These are phyloP conservation scores for Isotomurus palustris DNA, from an alignment of 2,888 invertebrate species.

Conservation along the genomic window DNA sequence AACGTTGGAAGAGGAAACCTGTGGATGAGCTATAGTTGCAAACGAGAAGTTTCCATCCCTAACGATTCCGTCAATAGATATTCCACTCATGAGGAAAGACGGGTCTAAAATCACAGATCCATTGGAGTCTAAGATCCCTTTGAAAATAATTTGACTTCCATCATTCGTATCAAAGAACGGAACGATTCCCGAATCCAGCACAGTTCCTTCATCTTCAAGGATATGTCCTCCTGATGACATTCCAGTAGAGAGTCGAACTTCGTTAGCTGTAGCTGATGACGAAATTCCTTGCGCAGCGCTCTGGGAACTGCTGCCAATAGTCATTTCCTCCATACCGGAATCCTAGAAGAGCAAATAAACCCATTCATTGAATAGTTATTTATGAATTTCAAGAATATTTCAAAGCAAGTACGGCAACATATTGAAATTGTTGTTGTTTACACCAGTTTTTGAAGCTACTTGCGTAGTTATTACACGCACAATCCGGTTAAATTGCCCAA, in stretches of 20 bases:
- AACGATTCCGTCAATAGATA: neutral
- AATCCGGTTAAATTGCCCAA: too few species aligned
- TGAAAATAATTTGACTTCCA: conserved; percentile 27
- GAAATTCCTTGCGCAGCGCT: neutral
- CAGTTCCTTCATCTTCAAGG: conserved; percentile 20
- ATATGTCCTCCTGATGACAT: neutral
- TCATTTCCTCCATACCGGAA: too few species aligned
- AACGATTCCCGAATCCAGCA: conserved; percentile 13
- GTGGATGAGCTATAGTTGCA: too few species aligned
- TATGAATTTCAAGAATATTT: neutral
- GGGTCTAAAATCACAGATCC: conserved; percentile 32
- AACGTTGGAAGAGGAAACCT: too few species aligned
- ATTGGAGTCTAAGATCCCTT: conserved; percentile 38
- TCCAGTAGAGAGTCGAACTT: neutral
- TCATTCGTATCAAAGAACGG: conserved; percentile 14
- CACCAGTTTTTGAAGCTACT: too few species aligned
- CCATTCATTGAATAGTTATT: neutral
- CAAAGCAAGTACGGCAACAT: too few species aligned
- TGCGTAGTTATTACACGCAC: too few species aligned
- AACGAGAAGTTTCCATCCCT: neutral
- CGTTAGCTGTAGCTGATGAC: neutral
- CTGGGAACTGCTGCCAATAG: neutral
- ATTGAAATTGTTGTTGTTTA: too few species aligned
- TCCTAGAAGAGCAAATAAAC: neutral
- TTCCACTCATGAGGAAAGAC: conserved; percentile 17